Conservation (phyloP, 2,888 invertebrate species). For the Linyphia triangularis region DNA sequence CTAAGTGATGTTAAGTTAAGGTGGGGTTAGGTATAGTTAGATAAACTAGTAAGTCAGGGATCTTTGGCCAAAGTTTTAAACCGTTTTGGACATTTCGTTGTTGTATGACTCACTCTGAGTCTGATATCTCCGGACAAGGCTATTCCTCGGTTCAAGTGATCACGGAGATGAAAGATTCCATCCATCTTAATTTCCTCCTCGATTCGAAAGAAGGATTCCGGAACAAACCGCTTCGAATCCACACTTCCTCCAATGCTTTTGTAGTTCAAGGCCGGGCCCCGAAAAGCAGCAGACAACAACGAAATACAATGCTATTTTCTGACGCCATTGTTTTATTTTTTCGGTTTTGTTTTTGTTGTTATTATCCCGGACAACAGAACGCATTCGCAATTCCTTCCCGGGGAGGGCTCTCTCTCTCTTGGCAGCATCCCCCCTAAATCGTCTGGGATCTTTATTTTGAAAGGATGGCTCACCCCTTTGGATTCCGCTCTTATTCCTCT, state of each 20-base stretch:
- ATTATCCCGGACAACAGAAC: not conserved
- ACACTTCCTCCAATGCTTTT: not conserved
- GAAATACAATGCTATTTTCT: not conserved
- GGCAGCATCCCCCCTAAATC: not conserved
- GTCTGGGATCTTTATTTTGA: not conserved
- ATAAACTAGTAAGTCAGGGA: too few relatives aligned
- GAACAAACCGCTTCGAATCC: not conserved
- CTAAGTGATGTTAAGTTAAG: too few relatives aligned
- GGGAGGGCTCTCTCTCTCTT: not conserved
- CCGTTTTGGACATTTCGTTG: too few relatives aligned
- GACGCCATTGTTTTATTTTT: not conserved
- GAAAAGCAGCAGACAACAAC: not conserved
- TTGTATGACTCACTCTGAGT: too few relatives aligned
- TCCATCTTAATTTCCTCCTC: not conserved
- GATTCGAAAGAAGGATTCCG: not conserved
- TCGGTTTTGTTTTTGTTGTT: too few relatives aligned
- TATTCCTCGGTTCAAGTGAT: not conserved
- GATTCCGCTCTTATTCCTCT: not conserved
- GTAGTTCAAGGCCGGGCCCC: constrained; percentile 2
- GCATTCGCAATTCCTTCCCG: too few relatives aligned
- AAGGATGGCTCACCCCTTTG: not conserved
- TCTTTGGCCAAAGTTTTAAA: too few relatives aligned
- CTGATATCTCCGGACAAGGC: too few relatives aligned
- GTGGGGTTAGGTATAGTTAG: too few relatives aligned
- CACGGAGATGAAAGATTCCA: too few relatives aligned